Evolutionary conservation across 2,797 vertebrate species (phyloP).

Genomic region (Coccyzus lansbergi): DNA sequence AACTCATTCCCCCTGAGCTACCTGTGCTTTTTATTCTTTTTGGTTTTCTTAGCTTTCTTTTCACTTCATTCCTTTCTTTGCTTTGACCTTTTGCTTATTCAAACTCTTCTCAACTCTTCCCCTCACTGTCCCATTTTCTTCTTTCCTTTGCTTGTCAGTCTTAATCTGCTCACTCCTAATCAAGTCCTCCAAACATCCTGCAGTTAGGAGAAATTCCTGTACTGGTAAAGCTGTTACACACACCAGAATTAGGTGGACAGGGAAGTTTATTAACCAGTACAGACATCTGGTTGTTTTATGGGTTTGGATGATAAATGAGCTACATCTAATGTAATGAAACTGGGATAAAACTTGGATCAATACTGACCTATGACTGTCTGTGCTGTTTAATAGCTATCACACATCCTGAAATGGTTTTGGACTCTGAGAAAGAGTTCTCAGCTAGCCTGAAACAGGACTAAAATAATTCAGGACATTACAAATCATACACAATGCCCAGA

Average conservation of each 20-base stretch:
- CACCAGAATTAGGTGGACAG: background rate
- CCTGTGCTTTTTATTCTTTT: background rate
- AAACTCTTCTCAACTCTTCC: background rate
- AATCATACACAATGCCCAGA: background rate
- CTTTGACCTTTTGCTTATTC: constrained; percentile 25
- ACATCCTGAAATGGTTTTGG: background rate
- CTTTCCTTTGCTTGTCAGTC: background rate
- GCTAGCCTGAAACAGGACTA: background rate
- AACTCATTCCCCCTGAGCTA: background rate
- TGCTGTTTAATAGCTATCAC: background rate
- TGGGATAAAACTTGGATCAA: background rate
- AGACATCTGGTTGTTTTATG: background rate
- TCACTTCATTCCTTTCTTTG: background rate
- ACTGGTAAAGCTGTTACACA: background rate
- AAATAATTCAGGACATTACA: background rate
- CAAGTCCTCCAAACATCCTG: background rate
- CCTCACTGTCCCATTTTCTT: background rate
- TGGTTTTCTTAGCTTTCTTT: background rate
- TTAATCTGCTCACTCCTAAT: background rate
- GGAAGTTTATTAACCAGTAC: background rate
- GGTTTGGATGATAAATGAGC: background rate
- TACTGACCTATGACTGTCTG: rapidly evolving
- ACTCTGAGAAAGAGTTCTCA: background rate
- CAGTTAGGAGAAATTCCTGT: background rate
- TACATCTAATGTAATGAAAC: background rate